Conservation (phyloP, 1,140 invertebrate genomes). For the Agraylea sexmaculata region DNA sequence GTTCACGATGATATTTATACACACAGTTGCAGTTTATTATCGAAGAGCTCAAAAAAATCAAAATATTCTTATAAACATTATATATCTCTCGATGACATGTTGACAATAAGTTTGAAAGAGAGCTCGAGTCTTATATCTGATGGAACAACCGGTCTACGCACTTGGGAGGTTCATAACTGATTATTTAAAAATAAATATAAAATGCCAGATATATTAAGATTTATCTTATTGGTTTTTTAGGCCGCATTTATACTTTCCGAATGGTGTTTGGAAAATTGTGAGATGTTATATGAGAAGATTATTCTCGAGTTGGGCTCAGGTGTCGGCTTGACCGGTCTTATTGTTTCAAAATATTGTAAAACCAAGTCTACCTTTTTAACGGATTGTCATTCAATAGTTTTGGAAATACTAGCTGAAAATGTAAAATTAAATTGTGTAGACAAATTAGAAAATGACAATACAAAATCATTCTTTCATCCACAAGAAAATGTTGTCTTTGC, state of each 20-base stretch:
- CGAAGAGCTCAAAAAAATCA: constrained; percentile 20
- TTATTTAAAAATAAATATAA: constrained; percentile 9
- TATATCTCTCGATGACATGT: constrained; percentile 22
- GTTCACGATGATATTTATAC: constrained; percentile 35
- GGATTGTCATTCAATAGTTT: constrained; percentile 40
- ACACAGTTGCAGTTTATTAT: constrained; percentile 30
- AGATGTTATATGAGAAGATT: constrained; percentile 28
- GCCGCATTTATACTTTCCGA: constrained; percentile 39
- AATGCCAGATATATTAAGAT: constrained; percentile 10
- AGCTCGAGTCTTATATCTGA: constrained; percentile 42
- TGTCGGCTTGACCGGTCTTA: constrained; percentile 42
- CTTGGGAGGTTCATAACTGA: constrained; percentile 40
- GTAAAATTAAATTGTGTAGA: constrained; percentile 29
- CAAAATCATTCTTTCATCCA: neutral
- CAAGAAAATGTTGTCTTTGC: neutral
- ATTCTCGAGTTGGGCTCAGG: constrained; percentile 48
- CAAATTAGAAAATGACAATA: constrained; percentile 2
- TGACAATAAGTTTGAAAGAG: constrained; percentile 37
- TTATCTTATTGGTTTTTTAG: constrained; percentile 26
- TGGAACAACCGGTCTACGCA: constrained; percentile 45
- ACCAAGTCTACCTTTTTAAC: constrained; percentile 40
- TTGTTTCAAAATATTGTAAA: constrained; percentile 30
- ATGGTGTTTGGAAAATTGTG: constrained; percentile 38
- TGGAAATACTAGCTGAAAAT: constrained; percentile 36
- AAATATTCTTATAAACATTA: constrained; percentile 38